A percentile compares a stretch with the other conserved stretches of the same genome.
Evolutionary conservation across 2,113 vertebrate species (phyloP).

Genomic region (Monopterus albus): DNA sequence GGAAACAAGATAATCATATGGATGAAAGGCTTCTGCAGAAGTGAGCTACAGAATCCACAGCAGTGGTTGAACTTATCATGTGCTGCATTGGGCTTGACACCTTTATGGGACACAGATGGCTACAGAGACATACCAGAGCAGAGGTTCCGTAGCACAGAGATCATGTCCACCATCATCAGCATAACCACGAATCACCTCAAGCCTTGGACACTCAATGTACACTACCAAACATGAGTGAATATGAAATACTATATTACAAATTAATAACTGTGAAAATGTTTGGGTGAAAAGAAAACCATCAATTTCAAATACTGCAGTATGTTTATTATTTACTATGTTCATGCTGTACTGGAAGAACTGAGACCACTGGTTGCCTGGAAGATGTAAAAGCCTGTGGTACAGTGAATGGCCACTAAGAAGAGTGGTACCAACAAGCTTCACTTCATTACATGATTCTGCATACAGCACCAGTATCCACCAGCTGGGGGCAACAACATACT

Average conservation of each 20-base stretch:
- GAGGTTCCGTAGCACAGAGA: slow-evolving; percentile 25
- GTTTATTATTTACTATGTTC: too few species aligned
- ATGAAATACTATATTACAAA: neutral
- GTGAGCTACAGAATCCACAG: slow-evolving; percentile 26
- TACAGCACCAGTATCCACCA: neutral
- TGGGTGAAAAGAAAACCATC: too few species aligned
- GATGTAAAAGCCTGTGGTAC: neutral
- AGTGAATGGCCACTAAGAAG: neutral
- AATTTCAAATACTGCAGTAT: too few species aligned
- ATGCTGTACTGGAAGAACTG: neutral
- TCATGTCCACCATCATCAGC: slow-evolving; percentile 51
- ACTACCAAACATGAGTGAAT: neutral
- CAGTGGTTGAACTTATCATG: slow-evolving; percentile 44
- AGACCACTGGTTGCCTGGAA: neutral
- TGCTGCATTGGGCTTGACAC: slow-evolving; percentile 64
- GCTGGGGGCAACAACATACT: neutral
- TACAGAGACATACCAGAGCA: slow-evolving; percentile 39
- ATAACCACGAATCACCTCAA: slow-evolving; percentile 53
- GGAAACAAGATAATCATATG: neutral
- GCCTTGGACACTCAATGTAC: slow-evolving; percentile 42
- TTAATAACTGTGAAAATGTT: neutral
- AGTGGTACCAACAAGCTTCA: neutral
- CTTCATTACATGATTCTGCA: neutral
- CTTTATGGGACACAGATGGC: slow-evolving; percentile 71
- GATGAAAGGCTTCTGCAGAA: slow-evolving; percentile 32